Conservation (phyloP, 2,113 vertebrate species). For the Podiceps cristatus region DNA sequence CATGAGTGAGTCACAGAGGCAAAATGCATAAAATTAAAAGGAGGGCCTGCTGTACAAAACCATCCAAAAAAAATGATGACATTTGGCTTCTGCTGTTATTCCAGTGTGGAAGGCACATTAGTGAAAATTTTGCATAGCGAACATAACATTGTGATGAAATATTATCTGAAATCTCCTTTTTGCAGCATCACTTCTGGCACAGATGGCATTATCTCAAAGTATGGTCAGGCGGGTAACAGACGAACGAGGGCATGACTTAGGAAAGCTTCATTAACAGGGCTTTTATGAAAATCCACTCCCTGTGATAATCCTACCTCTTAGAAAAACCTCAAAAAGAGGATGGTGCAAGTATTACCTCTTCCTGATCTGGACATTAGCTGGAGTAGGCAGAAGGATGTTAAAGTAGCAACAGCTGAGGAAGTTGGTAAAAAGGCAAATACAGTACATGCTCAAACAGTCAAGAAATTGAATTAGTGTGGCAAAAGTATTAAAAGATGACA, state of each 20-base stretch:
- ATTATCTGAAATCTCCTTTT: background rate
- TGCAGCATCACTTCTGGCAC: background rate
- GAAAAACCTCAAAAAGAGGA: background rate
- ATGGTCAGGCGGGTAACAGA: background rate
- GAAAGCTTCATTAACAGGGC: background rate
- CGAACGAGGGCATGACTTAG: background rate
- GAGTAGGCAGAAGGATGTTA: background rate
- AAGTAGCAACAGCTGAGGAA: background rate
- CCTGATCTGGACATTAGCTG: background rate
- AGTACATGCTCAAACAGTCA: background rate
- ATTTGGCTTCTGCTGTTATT: background rate
- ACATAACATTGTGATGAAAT: background rate
- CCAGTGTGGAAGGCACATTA: background rate
- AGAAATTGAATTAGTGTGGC: background rate
- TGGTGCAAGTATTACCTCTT: background rate
- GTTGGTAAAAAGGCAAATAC: background rate
- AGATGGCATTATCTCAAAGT: background rate
- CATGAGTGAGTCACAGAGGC: background rate
- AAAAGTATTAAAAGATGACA: background rate
- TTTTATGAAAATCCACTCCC: background rate
- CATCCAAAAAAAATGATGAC: background rate
- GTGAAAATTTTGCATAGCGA: background rate
- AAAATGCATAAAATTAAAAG: background rate
- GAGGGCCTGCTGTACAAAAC: background rate
- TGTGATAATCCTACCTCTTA: background rate